Conservation (phyloP, 2,888 invertebrate genomes). For the Drosophila mayaguana region DNA sequence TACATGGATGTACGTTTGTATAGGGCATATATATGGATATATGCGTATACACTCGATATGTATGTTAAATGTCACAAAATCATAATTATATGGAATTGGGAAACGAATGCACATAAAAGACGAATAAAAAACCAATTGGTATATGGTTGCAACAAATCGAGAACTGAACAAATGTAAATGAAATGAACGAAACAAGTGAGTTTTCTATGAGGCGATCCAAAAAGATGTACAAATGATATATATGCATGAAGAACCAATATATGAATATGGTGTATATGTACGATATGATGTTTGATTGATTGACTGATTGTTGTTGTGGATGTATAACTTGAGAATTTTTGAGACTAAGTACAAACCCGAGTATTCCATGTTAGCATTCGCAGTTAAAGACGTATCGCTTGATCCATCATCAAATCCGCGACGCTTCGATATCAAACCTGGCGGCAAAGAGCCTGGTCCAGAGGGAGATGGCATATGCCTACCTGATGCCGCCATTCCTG, state of each 20-base stretch:
- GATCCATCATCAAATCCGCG: slow-evolving; percentile 90
- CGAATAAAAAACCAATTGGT: slow-evolving; percentile 34
- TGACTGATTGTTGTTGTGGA: slow-evolving; percentile 36
- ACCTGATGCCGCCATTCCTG: slow-evolving; percentile 89
- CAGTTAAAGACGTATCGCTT: slow-evolving; percentile 94
- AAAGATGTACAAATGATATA: slow-evolving; percentile 41
- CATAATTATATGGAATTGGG: slow-evolving; percentile 24
- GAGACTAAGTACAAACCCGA: slow-evolving; percentile 88
- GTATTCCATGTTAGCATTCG: slow-evolving; percentile 94
- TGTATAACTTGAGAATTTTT: slow-evolving; percentile 57
- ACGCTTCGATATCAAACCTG: slow-evolving; percentile 90
- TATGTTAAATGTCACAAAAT: slow-evolving; percentile 24
- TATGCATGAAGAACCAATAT: slow-evolving; percentile 43
- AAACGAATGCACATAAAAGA: slow-evolving; percentile 13
- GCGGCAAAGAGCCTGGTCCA: slow-evolving; percentile 92
- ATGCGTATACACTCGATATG: slow-evolving; percentile 10
- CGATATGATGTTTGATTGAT: slow-evolving; percentile 36
- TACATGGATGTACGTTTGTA: slow-evolving; percentile 20
- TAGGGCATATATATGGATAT: slow-evolving; percentile 11
- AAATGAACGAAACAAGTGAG: slow-evolving; percentile 5
- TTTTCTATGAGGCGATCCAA: slow-evolving; percentile 42
- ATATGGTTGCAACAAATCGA: slow-evolving; percentile 33
- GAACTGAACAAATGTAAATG: slow-evolving; percentile 18
- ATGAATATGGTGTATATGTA: slow-evolving; percentile 49
- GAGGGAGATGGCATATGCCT: slow-evolving; percentile 93